Conservation (phyloP, 1,140 invertebrate species). For the Gryon sp. region DNA sequence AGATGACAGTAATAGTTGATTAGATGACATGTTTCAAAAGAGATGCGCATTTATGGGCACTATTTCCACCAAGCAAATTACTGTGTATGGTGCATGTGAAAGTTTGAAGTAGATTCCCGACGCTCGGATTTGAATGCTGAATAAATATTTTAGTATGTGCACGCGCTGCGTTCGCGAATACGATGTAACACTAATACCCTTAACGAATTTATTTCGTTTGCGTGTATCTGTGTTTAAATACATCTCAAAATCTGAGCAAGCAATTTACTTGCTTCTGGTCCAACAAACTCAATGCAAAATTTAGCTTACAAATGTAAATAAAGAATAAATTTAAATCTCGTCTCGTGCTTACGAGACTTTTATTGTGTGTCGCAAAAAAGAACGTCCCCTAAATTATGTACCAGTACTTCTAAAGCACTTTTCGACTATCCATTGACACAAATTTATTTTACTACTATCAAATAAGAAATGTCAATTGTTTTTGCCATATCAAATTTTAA, state of each 20-base stretch:
- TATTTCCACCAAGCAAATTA: slow-evolving; percentile 72
- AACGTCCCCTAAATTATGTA: slow-evolving; percentile 26
- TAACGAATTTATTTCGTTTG: slow-evolving; percentile 54
- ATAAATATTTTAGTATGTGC: slow-evolving; percentile 52
- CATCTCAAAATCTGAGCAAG: slow-evolving; percentile 39
- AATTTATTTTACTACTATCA: slow-evolving; percentile 19
- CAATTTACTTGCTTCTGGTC: slow-evolving; percentile 31
- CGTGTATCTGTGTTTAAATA: slow-evolving; percentile 55
- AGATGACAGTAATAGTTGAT: slow-evolving; percentile 25
- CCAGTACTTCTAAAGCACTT: slow-evolving; percentile 24
- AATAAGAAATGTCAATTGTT: too few species aligned
- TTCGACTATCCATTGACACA: slow-evolving; percentile 7
- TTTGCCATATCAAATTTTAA: too few species aligned
- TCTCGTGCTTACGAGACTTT: slow-evolving; percentile 13
- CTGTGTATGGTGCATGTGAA: slow-evolving; percentile 63
- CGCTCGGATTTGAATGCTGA: slow-evolving; percentile 46
- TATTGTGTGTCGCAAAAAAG: slow-evolving; percentile 34
- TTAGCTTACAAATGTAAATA: slow-evolving; percentile 43
- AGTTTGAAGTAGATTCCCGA: slow-evolving; percentile 42
- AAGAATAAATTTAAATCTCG: slow-evolving; percentile 45
- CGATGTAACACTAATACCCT: slow-evolving; percentile 50
- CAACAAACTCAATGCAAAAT: slow-evolving; percentile 35
- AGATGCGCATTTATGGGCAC: slow-evolving; percentile 30
- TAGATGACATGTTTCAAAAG: slow-evolving; percentile 31
- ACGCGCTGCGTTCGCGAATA: slow-evolving; percentile 33